A percentile compares a stretch with the other conserved stretches of the same genome.
Conservation (phyloP, 2,113 vertebrate genomes). For the Pterocles burchelli region DNA sequence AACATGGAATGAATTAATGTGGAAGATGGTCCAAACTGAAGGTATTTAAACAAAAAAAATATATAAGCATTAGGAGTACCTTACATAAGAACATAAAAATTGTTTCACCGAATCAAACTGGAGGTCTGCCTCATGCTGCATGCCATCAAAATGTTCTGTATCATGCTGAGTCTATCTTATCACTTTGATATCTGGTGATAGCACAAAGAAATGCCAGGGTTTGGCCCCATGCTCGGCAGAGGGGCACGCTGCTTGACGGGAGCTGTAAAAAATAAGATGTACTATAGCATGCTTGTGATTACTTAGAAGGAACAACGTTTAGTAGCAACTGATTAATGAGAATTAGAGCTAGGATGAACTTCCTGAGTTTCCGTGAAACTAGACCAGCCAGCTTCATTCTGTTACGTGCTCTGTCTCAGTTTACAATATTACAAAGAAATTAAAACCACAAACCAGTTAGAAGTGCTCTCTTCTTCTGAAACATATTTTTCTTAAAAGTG, state of each 20-base stretch:
- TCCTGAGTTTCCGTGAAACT: background rate
- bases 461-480: background rate
- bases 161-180: background rate
- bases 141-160: background rate
- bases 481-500: background rate
- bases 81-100: background rate
- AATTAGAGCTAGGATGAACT: background rate
- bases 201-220: background rate
- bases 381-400: background rate
- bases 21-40: background rate
- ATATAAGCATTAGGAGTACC: background rate
- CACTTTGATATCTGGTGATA: background rate
- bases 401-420: background rate
- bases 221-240: rapidly evolving
- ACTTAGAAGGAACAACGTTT: background rate
- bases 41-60: background rate
- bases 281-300: background rate
- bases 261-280: background rate
- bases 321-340: background rate
- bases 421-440: background rate
- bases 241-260: rapidly evolving
- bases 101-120: background rate
- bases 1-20: background rate
- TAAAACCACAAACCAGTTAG: background rate
- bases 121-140: background rate